Conservation (phyloP, 2,888 invertebrate species). For the Drosophila tripunctata region DNA sequence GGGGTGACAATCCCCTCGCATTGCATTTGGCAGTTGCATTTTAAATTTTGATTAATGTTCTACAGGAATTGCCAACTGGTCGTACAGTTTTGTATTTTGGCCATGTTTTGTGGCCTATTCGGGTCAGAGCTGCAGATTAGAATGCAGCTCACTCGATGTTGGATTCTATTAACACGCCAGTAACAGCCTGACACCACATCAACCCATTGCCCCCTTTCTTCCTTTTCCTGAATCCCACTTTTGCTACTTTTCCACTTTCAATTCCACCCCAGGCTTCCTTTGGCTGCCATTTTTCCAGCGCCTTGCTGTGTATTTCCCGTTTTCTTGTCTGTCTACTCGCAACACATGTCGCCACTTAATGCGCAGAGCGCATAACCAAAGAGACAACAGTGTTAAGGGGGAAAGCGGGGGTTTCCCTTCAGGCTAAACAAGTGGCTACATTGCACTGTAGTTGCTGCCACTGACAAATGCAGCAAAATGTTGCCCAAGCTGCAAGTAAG, state of each 20-base stretch:
- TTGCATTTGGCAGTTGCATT: slow-evolving; percentile 10
- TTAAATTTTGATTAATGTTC: slow-evolving; percentile 57
- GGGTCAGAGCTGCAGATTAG: slow-evolving; percentile 50
- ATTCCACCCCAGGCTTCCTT: not conserved
- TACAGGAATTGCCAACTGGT: slow-evolving; percentile 16
- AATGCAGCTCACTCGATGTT: slow-evolving; percentile 55
- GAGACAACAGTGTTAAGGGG: slow-evolving; percentile 39
- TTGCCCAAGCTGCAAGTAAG: slow-evolving; percentile 12
- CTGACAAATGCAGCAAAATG: slow-evolving; percentile 38
- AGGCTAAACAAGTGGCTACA: slow-evolving; percentile 27
- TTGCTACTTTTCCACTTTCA: not conserved
- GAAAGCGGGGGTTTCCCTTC: not conserved
- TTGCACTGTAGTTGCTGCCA: slow-evolving; percentile 20
- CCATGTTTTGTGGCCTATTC: slow-evolving; percentile 28
- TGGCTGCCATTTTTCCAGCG: slow-evolving; percentile 9
- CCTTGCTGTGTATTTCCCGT: slow-evolving; percentile 14
- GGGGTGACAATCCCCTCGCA: not conserved
- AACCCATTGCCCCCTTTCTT: not conserved
- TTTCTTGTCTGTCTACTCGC: slow-evolving; percentile 43
- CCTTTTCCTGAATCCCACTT: not conserved
- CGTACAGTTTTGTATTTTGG: slow-evolving; percentile 7
- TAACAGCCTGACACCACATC: slow-evolving; percentile 31
- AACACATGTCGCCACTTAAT: slow-evolving; percentile 77
- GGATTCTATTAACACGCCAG: slow-evolving; percentile 64
- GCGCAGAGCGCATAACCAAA: slow-evolving; percentile 75